Evolutionary conservation across 2,797 vertebrate species (phyloP), one percentile per base, ranked within the genome.

Genomic region (Somateria mollissima): DNA sequence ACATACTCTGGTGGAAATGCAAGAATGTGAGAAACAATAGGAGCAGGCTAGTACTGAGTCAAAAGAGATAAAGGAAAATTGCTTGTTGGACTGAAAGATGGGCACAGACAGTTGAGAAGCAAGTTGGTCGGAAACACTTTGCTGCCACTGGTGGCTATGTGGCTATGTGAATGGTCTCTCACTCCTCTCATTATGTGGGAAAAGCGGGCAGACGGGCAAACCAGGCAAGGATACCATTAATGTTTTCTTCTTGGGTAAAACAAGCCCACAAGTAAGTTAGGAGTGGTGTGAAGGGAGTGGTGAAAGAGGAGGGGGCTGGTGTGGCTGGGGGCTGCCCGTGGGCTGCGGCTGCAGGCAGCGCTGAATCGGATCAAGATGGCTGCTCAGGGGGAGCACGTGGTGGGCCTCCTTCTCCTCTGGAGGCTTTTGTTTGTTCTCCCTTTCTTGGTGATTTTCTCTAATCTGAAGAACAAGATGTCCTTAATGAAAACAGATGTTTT

Each of bases 401-500:
- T 30, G 4, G 47, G 79, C 79, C 71, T 88, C 90, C 69, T 54
- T 81, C 73, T 86, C 60, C 84, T 88, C 89, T 70, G 51, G 92
- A 95, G 82, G 58, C 70, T 89, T 89, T 80, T 93, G 74, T 96
- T 95, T 96, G 69, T 95, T 91, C 85, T 96, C 87, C 51, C 78
- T 94, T 92, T 94, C 94, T 86, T 91, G 85, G 80, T 94, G 75
- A 88, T 93, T 97, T 92, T 89, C 84, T 95, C 90, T 89, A 96
- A 96, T 94, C 90, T 92, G 92, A 93, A 79, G 90, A 94, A 96
- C 94, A 96, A 96, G 95, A 96, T 85, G 93, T 96, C 62, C 93
- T 94, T 94, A 96, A 87, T 70, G 84, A 89, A 96, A 96, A 93
- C 96, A 96, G 91, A 94, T 97, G 95, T 97, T 94, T 94, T 87